Conservation (phyloP, 35 echinoderm and acorn worm genomes). For the Anneissia japonica region DNA sequence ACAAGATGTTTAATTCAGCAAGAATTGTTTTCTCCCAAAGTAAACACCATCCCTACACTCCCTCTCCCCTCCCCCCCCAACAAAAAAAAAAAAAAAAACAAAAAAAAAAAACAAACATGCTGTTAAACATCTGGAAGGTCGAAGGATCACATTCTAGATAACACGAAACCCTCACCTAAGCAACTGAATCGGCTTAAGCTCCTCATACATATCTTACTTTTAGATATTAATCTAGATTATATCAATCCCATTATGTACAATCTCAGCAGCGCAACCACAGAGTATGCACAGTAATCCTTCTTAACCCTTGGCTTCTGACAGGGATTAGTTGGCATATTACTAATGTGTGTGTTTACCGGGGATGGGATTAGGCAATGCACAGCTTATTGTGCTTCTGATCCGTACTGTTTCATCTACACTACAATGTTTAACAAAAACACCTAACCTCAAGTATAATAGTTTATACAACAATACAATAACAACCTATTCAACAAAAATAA, state of each 20-base stretch:
- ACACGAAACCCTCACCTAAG: background rate
- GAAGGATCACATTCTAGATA: background rate
- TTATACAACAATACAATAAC: no score
- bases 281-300: background rate
- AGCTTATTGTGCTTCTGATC: no score
- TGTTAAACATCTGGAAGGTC: background rate
- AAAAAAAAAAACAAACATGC: background rate
- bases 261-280: background rate
- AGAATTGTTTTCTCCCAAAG: background rate
- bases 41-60: no score
- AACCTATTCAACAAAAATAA: no score
- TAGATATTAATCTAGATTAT: background rate
- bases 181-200: background rate
- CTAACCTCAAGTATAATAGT: no score
- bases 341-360: background rate
- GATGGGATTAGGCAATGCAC: background rate
- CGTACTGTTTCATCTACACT: no score
- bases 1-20: background rate
- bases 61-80: no score
- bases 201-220: background rate
- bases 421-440: no score
- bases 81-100: no score
- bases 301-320: background rate
- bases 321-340: background rate
- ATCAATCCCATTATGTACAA: background rate